Conservation (phyloP, 2,797 vertebrate species). For the Tolypeutes matacus region DNA sequence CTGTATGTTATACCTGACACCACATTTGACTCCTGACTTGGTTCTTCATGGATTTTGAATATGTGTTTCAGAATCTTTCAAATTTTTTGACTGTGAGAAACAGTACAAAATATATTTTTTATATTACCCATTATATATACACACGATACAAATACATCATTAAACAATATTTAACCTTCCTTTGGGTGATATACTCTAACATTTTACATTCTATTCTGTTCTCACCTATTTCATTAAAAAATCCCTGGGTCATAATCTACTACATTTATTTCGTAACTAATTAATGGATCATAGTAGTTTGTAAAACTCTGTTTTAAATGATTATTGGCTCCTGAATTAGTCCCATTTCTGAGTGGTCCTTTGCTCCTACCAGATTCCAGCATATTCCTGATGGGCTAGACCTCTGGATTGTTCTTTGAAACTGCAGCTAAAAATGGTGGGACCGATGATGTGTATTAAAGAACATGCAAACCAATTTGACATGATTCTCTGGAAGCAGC, state of each 20-base stretch:
- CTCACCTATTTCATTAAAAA: constrained; percentile 66
- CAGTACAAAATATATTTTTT: background rate
- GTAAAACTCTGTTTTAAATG: constrained; percentile 67
- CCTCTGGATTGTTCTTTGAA: constrained; percentile 42
- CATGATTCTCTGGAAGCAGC: constrained; percentile 43
- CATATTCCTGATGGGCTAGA: background rate
- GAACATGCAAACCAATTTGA: background rate
- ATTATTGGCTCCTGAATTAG: constrained; percentile 69
- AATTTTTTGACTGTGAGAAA: background rate
- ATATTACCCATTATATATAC: background rate
- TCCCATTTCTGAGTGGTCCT: constrained; percentile 35
- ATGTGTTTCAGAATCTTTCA: background rate
- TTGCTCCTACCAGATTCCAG: constrained; percentile 42
- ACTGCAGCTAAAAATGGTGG: constrained; percentile 43
- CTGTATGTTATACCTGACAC: background rate
- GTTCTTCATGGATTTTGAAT: background rate
- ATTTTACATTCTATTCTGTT: constrained; percentile 24
- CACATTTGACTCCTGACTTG: background rate
- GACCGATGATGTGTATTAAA: background rate
- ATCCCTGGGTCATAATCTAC: constrained; percentile 55
- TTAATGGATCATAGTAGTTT: constrained; percentile 74
- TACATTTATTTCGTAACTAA: constrained; percentile 72
- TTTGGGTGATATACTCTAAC: background rate
- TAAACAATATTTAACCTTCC: constrained; percentile 38
- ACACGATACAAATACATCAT: background rate